Base-by-base conservation (phyloP, 1,140 invertebrate genomes). In the Lerema accius region DNA sequence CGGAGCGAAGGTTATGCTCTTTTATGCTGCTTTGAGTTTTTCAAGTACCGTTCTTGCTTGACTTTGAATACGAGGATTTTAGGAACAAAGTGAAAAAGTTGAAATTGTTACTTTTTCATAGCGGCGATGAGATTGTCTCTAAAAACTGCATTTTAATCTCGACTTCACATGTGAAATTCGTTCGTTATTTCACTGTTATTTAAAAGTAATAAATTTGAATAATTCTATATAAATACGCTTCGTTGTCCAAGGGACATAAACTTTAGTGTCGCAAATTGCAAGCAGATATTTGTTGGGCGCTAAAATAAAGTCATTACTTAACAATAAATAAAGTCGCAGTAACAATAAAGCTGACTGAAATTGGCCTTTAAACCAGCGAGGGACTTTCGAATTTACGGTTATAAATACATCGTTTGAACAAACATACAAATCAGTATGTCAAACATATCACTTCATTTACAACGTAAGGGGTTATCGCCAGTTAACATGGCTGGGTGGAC, bases 1-100 rank as follows among this genome's bases (percentile, higher is more conserved):
- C 56, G 32, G 45, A 55, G 42, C 50, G 55, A 67, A 63, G 58
- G 58, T 65, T 62, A 63, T 71, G 67, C 56, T 66, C 68, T 66
- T 39, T 66, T 64, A 49, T 49, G 45, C 62, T 64, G 42, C 53
- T 56, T 64, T 56, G 53, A 69, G 66, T 71, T 77, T 73, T 69
- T 73, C 69, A 67, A 61, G 63, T 50, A 56, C 55, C 48, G 59
- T 67, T 62, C 51, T 62, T 51, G 42, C 60, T 67, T 62, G 55
- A 59, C 23, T 56, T 63, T 58, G 16, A 67, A 45, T 61, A 45
- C 45, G 65, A 61, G 55, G 53, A 48, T 65, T 39, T 59, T 59
- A 59, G 50, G 35, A 23, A 50, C 23, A 40, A 49, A 49, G 58
- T 42, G 17, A 50, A 61, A 46, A 60, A 49, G n/a, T 49, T 37